These are phyloP conservation scores for Amphiprion percula DNA, from an alignment of 2,113 vertebrate genomes.

Conservation along the genomic window DNA sequence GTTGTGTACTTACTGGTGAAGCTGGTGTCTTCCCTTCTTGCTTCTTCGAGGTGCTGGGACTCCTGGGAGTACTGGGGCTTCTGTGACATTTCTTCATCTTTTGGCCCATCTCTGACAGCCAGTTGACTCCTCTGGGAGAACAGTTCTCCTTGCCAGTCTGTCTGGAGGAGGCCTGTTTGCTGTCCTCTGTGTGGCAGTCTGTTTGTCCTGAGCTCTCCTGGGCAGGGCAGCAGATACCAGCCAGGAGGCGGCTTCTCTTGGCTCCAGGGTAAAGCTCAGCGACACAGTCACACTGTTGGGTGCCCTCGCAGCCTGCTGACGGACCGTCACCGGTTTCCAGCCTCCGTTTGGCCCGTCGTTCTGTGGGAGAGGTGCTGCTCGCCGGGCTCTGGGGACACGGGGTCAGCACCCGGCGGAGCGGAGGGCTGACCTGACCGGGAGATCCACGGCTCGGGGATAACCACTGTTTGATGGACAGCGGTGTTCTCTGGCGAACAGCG, in stretches of 20 bases:
- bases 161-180: constrained; percentile 29
- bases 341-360: constrained; percentile 90
- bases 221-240: constrained; percentile 79
- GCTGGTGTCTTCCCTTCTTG: constrained; percentile 77
- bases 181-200: constrained; percentile 45
- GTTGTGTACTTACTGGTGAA: constrained; percentile 76
- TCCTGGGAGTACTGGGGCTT: constrained; percentile 68
- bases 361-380: constrained; percentile 41
- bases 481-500: constrained; percentile 71
- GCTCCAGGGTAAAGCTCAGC: constrained; percentile 83
- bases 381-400: constrained; percentile 83
- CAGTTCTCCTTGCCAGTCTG: constrained; percentile 91
- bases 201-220: constrained; percentile 39
- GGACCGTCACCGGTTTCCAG: constrained; percentile 86
- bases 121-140: constrained; percentile 87
- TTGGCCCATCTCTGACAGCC: constrained; percentile 91
- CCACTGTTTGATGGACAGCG: constrained; percentile 90
- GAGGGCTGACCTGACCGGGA: constrained; percentile 62
- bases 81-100: constrained; percentile 82
- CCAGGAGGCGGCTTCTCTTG: constrained; percentile 83
- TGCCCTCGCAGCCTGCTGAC: constrained; percentile 73
- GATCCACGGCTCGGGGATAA: constrained; percentile 83
- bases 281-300: constrained; percentile 84
- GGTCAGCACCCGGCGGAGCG: constrained; percentile 84
- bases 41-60: constrained; percentile 76